Percentiles rank a stretch among this genome's conserved stretches.
Evolutionary conservation across 2,113 vertebrate genomes (phyloP).

Genomic region (Daubentonia madagascariensis): DNA sequence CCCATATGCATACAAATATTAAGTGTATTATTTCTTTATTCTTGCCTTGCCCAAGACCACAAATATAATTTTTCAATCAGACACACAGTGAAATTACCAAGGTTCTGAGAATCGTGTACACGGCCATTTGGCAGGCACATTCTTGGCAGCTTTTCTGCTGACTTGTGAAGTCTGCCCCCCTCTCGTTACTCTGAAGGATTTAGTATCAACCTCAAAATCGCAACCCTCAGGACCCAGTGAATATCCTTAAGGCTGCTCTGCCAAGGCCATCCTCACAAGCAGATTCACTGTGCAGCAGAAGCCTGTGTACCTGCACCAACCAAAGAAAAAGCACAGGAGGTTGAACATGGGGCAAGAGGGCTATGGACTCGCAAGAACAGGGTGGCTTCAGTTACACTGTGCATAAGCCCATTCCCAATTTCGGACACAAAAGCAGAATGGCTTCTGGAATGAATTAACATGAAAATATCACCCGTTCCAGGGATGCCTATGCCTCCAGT

Average conservation of each 20-base stretch:
- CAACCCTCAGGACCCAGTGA: background rate
- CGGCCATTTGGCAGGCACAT: slow-evolving; percentile 10
- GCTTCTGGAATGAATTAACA: slow-evolving; percentile 23
- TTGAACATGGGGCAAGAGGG: background rate
- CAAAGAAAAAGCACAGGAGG: background rate
- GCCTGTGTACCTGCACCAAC: background rate
- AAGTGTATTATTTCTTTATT: slow-evolving; percentile 44
- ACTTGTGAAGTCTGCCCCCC: slow-evolving; percentile 3
- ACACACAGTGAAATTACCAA: slow-evolving; percentile 12
- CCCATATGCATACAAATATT: slow-evolving; percentile 9
- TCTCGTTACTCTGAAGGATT: background rate
- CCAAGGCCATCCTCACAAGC: background rate
- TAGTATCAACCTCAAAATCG: slow-evolving; percentile 64
- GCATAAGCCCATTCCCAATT: background rate
- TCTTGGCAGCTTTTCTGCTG: slow-evolving; percentile 65
- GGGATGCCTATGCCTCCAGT: background rate
- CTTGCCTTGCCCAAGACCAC: background rate
- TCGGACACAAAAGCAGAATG: background rate
- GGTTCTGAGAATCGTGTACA: slow-evolving; percentile 41
- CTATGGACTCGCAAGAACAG: background rate
- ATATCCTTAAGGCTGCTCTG: background rate
- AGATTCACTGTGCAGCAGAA: background rate
- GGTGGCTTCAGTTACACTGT: background rate
- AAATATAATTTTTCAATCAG: slow-evolving; percentile 50
- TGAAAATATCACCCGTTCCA: slow-evolving; percentile 34